Evolutionary conservation across 2,888 invertebrate genomes (phyloP).

Genomic region (Clepsis dumicolana): DNA sequence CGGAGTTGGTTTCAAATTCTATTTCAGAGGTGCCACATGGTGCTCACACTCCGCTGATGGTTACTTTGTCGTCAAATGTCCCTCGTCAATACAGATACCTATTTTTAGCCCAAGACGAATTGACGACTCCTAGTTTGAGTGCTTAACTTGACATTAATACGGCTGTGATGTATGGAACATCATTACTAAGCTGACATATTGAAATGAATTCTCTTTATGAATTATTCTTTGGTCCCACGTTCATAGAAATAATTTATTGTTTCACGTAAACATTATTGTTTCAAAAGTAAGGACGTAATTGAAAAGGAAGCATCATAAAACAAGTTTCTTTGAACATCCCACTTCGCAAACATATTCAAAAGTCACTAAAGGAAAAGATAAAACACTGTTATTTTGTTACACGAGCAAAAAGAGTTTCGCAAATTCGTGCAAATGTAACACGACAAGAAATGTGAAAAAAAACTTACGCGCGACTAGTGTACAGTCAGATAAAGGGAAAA

Average conservation of each 20-base stretch:
- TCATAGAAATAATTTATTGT: slow-evolving; percentile 53
- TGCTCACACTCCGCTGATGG: slow-evolving; percentile 68
- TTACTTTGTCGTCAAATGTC: slow-evolving; percentile 80
- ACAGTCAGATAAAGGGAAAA: slow-evolving; percentile 70
- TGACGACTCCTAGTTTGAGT: slow-evolving; percentile 72
- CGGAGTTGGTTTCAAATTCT: slow-evolving; percentile 68
- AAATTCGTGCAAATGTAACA: slow-evolving; percentile 63
- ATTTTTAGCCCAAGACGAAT: slow-evolving; percentile 73
- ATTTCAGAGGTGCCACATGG: slow-evolving; percentile 79
- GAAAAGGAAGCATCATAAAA: slow-evolving; percentile 57
- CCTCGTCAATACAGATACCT: slow-evolving; percentile 77
- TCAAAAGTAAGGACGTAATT: slow-evolving; percentile 47
- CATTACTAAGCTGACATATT: slow-evolving; percentile 65
- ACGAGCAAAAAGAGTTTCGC: slow-evolving; percentile 65
- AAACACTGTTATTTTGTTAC: slow-evolving; percentile 71
- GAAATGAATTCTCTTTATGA: slow-evolving; percentile 65
- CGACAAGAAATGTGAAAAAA: slow-evolving; percentile 53
- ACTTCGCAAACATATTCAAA: slow-evolving; percentile 70
- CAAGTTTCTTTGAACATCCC: slow-evolving; percentile 62
- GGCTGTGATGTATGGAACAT: slow-evolving; percentile 70
- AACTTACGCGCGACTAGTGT: slow-evolving; percentile 63
- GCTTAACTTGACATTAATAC: slow-evolving; percentile 78
- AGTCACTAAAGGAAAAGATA: slow-evolving; percentile 66
- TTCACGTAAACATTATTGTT: slow-evolving; percentile 52
- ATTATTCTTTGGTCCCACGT: slow-evolving; percentile 55